Evolutionary conservation across 2,888 invertebrate genomes (phyloP), one percentile per base, ranked within the genome.

Genomic region (Elmis aenea): DNA sequence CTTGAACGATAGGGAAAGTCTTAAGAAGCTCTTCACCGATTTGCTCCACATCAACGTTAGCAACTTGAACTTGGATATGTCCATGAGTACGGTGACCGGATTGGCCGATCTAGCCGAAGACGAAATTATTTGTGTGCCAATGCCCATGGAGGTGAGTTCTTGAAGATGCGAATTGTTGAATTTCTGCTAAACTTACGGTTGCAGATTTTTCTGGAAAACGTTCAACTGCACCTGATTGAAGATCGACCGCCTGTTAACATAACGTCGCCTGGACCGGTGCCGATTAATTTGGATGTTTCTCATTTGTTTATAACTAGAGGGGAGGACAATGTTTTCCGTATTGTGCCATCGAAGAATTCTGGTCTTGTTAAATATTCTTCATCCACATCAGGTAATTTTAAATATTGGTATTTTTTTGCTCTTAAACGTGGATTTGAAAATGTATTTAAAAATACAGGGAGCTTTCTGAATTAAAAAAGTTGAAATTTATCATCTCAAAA

Each of bases 101-200:
- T 68, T 94, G 8, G 76, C 83, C 0, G 92, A 91, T 65, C 76
- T 94, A 46, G 73, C 85, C 1, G 93, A 93, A 61, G 93, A 94
- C 65, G 93, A 94, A 69, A 76, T 88, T 20, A 74, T 86, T 13
- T 79, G 79, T 2, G 77, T 81, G 35, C 85, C 90, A 0, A 77
- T 92, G 67, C 91, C 92, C 3, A 71, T 91, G 57, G 79, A 87
- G 73, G 88, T 89, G 64, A 64, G 60, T 30, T 28, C 28, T 23
- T 13, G 62, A 58, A 13, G 33, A 29, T 16, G 13, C 26, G 26
- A 1, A 30, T 32, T 24, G n/a, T 15, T 30, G 18, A 12, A 13
- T 29, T 13, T 4, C 5, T 5, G 5, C 5, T 6, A 6, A 16
- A 14, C n/a, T 10, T 9, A 3, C 5, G 10, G 13, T 22, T n/a